A percentile compares a stretch with the other conserved stretches of the same genome.
Evolutionary conservation across 2,888 invertebrate genomes (phyloP).

Genomic region (Eulithis testata): DNA sequence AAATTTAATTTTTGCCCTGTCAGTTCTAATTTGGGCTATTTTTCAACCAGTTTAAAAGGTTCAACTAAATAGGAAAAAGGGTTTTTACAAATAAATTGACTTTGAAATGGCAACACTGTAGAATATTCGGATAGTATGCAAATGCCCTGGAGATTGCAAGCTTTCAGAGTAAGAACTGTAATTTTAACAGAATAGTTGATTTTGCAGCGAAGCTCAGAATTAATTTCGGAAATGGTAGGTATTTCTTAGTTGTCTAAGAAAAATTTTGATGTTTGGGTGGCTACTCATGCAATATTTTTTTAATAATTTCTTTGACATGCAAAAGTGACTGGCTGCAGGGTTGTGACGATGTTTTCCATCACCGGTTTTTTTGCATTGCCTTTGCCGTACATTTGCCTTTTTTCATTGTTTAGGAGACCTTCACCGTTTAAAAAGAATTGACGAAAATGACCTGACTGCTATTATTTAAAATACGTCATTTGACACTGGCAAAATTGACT

Average conservation of each 20-base stretch:
- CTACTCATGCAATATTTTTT: no score
- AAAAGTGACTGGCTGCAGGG: no score
- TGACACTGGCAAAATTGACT: no score
- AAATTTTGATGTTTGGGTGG: no score
- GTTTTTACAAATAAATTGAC: conserved; percentile 6
- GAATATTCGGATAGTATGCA: conserved; percentile 24
- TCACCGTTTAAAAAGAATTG: no score
- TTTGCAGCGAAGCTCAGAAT: background rate
- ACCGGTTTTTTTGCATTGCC: no score
- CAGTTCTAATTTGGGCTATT: conserved; percentile 23
- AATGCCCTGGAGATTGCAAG: conserved; percentile 24
- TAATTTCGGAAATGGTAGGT: background rate
- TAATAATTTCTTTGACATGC: no score
- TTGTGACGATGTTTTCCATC: no score
- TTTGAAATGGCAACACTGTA: conserved; percentile 11
- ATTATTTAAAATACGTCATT: no score
- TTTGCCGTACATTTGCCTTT: no score
- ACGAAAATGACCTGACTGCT: no score
- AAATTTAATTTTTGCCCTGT: conserved; percentile 17
- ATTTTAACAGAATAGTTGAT: conserved; percentile 20
- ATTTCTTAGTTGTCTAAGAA: background rate
- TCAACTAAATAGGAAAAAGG: conserved; percentile 9
- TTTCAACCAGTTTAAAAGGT: conserved; percentile 11
- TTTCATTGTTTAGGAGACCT: no score
- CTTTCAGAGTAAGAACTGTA: conserved; percentile 33